Percentiles rank a stretch among this genome's conserved stretches.
Evolutionary conservation across 1,140 invertebrate species (phyloP).

Genomic region (Parapsyche elsis): DNA sequence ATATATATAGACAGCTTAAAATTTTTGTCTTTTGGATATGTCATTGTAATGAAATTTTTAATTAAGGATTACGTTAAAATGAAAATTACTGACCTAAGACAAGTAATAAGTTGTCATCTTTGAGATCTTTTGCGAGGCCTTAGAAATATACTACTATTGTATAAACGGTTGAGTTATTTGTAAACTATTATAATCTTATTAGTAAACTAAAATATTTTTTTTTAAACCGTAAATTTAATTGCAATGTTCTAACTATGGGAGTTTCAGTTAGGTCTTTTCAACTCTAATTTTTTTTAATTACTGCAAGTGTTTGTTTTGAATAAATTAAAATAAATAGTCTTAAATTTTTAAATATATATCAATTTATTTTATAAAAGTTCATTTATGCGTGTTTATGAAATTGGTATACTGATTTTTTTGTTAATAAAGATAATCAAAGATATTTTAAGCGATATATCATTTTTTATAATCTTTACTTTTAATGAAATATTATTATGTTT

Average conservation of each 20-base stretch:
- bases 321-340: background rate
- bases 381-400: too few species aligned
- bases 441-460: too few species aligned
- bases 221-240: background rate
- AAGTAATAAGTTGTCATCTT: conserved; percentile 32
- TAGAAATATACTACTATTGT: conserved; percentile 19
- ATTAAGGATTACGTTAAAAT: background rate
- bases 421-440: too few species aligned
- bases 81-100: conserved; percentile 6
- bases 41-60: background rate
- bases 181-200: conserved; percentile 3
- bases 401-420: too few species aligned
- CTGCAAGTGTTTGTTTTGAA: background rate
- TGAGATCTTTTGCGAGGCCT: conserved; percentile 24
- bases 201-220: background rate
- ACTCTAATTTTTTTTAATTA: background rate
- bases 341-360: too few species aligned
- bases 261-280: background rate
- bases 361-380: too few species aligned
- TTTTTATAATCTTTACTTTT: too few species aligned
- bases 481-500: too few species aligned
- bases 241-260: background rate
- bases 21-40: background rate
- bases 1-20: background rate
- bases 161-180: background rate